Evolutionary conservation across 2,888 invertebrate genomes (phyloP), one percentile per base, ranked within the genome.

Genomic region (Mesorhabditis sp.): DNA sequence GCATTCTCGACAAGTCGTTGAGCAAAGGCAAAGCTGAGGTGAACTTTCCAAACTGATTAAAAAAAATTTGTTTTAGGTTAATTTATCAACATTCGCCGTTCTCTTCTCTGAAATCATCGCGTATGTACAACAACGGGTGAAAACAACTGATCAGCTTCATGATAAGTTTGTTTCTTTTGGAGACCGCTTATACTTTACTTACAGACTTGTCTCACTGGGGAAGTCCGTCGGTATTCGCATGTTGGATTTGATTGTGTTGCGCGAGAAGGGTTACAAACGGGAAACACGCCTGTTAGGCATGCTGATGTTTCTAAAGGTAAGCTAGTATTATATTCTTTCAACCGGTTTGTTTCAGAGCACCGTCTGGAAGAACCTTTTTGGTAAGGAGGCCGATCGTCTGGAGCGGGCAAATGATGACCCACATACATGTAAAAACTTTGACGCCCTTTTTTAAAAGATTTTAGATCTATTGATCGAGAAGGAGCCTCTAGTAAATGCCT

Each of bases 361-460:
- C 0, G 89, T 99, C 15, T 98, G 98, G 98, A 97, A 96, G 91
- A 93, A 92, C 68, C 88, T 99, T 41, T 98, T 96, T 89, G 96
- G 96, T 3, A 93, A 93, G 85, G 98, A 98, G 88, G 97, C 97
- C 45, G 98, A 99, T 86, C 97, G 97, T 86, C 87, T 98, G 76
- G 98, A 98, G 86, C 94, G 96, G 87, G 95, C 96, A 4, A 97
- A 96, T 87, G 97, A 98, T 88, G 96, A 98, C 88, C 95, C 96
- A 85, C 91, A 92, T 76, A 96, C 94, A 0, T 98, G 89, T 89
- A 86, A 70, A 80, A 15, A 15, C 62, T 5, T 45, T 50, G 4
- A 5, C 64, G 5, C 10, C 10, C 13, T 44, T 28, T 68, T 43
- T 64, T 44, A 3, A 45, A n/a, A 4, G 15, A 63, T 41, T 73